A percentile compares a stretch with the other conserved stretches of the same genome.
Conservation (phyloP, 2,113 vertebrate species). For the Chionomys nivalis region DNA sequence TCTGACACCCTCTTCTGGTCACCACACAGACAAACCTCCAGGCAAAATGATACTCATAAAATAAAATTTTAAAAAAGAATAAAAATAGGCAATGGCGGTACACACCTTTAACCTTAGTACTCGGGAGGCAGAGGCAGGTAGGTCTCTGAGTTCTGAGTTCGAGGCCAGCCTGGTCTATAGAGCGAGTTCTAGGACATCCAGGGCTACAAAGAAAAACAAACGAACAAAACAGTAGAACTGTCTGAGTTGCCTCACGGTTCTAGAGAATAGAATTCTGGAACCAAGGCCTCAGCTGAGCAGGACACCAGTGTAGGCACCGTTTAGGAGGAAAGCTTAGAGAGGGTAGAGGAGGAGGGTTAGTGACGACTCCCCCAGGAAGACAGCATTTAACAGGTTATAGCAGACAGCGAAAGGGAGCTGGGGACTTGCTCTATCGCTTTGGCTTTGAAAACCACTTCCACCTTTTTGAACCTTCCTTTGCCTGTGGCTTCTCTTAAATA, state of each 20-base stretch:
- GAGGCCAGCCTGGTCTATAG: background rate
- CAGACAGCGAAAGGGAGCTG: background rate
- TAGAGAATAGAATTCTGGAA: background rate
- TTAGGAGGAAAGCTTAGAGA: background rate
- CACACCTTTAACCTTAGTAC: background rate
- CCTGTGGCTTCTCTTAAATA: conserved; percentile 17
- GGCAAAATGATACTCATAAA: background rate
- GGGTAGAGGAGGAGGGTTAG: background rate
- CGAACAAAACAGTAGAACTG: background rate
- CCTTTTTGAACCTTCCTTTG: conserved; percentile 7
- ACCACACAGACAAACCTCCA: background rate
- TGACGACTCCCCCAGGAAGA: background rate
- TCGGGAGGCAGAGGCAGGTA: background rate
- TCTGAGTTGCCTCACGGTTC: background rate
- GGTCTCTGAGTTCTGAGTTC: background rate
- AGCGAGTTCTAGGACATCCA: background rate
- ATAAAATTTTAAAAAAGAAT: background rate
- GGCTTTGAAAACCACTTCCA: conserved; percentile 68
- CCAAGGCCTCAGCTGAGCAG: background rate
- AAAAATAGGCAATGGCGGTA: background rate
- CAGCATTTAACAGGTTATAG: background rate
- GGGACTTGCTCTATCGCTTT: conserved; percentile 1
- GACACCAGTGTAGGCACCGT: background rate
- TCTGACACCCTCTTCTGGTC: background rate
- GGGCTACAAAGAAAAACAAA: background rate